Evolutionary conservation across 2,888 invertebrate species (phyloP), one percentile per base, ranked within the genome.

Genomic region (Salpingus planirostris): DNA sequence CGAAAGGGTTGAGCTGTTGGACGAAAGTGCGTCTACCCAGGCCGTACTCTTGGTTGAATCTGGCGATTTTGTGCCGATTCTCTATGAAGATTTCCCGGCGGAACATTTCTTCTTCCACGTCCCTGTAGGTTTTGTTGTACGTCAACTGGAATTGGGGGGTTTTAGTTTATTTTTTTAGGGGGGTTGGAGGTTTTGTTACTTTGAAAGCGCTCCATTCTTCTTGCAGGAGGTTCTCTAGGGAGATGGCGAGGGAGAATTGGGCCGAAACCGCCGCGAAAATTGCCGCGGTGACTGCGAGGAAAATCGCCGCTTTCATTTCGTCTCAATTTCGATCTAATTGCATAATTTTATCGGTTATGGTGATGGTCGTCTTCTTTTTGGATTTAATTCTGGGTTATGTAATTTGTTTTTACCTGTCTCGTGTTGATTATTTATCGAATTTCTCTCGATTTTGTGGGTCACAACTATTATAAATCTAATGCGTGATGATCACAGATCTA

Each of bases 81-180:
- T 60, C 60, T 10, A 64, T 55, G 46, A 62, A 65, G 13, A 59
- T 54, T 44, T 63, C 60, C 22, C 53, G 42, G 7, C 64, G 48
- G 15, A 57, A 52, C 2, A 39, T 31, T 33, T 57, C 60, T 29
- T 60, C 56, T 31, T 59, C 58, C 2, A 38, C 23, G 5, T 44
- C 46, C 0, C 41, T 28, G 33, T 65, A 65, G 0, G 46, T 44
- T 52, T 65, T 65, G 33, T 60, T 57, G 35, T 55, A 64, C 3
- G 37, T 33, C 7, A 25, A 25, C 61, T 61, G 37, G 14, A 52
- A 51, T 33, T 26, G 14, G 12, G 13, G 21, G 5, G n/a, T n/a
- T n/a, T n/a, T n/a, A n/a, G n/a, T n/a, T n/a, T n/a, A n/a, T n/a
- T n/a, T n/a, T n/a, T n/a, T n/a, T n/a, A n/a, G n/a, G n/a, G n/a